Evolutionary conservation across 2,113 vertebrate genomes (phyloP), one percentile per base, ranked within the genome.

Genomic region (Gadus macrocephalus): DNA sequence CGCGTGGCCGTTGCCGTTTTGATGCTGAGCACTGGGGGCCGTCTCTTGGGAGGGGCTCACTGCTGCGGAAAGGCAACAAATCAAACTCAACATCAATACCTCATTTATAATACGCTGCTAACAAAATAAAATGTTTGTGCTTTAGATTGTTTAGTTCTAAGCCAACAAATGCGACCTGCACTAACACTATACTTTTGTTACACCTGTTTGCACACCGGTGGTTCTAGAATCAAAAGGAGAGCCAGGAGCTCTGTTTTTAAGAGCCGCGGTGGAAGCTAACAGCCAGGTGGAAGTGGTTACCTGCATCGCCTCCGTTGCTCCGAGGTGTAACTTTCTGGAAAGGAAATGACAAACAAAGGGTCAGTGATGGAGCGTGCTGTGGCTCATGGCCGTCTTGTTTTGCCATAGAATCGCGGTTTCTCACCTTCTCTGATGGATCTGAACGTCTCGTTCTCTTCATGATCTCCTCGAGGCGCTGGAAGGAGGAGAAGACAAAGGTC

Each of bases 391-490:
- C 42, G 11, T 49, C 42, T 49, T 14, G 42, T 11, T 65, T 75
- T 64, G 53, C 5, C 12, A 62, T 35, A 35, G 31, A 5, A 16
- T 64, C 6, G 56, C 15, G 8, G 4, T 16, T 42, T 25, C 67
- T n/a, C 88, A 95, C 95, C 93, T 95, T 96, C 74, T 97, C 95
- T 72, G 87, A 58, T 55, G 89, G 62, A 81, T 97, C 96, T 66
- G 93, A 94, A 56, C 91, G 91, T 53, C 96, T 94, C 16, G 97
- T 99, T 88, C 97, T 94, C 90, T 94, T 98, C 97, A 99, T 99
- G 77, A 99, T 99, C 88, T 99, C 96, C 69, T 99, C 97, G 75
- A 99, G 93, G 67, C 96, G 92, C 97, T 99, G 74, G 9, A 72
- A 60, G 22, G 49, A 83, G 78, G 89, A 28, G 11, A 27, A 25